Evolutionary conservation across 2,113 vertebrate species (phyloP).

Genomic region (Sus scrofa): T2T-Sscrofa CM000815.6:123656501-123657000

Average conservation of each 20-base stretch:
- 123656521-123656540: neutral
- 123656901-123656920: neutral
- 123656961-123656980: too few species aligned
- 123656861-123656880: neutral
- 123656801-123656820: neutral
- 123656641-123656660: neutral
- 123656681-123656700: neutral
- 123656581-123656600: neutral
- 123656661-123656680: neutral
- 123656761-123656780: neutral
- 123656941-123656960: neutral
- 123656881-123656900: neutral
- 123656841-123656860: neutral
- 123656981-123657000: too few species aligned
- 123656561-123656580: neutral
- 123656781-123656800: neutral
- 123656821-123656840: neutral
- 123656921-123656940: neutral
- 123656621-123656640: neutral
- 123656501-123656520: neutral
- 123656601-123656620: neutral
- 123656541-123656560: neutral
- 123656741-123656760: neutral
- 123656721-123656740: neutral
- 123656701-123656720: neutral